Conservation (phyloP, 2,797 vertebrate genomes). For the Margarornis squamiger region DNA sequence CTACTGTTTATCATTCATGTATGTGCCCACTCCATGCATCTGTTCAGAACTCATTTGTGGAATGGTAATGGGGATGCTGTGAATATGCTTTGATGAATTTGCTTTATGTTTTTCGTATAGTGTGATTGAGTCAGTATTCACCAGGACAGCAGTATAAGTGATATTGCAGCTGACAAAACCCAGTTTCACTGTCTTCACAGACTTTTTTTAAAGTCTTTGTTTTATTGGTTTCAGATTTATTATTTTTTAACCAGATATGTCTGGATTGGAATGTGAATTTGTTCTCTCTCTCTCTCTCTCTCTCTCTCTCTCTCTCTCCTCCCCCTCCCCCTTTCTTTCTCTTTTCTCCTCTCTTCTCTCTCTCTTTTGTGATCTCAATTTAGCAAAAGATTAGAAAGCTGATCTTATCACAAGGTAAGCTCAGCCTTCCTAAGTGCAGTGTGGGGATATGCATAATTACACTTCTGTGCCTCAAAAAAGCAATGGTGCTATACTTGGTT, state of each 20-base stretch:
- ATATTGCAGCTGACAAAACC: constrained; percentile 70
- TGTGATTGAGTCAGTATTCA: constrained; percentile 70
- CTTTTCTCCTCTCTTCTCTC: constrained; percentile 62
- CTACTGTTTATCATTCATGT: constrained; percentile 58
- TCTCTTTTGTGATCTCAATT: constrained; percentile 83
- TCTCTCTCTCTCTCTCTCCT: constrained; percentile 69
- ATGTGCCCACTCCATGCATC: constrained; percentile 66
- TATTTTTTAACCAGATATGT: constrained; percentile 67
- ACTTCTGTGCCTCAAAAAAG: constrained; percentile 53
- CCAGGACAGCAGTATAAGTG: constrained; percentile 56
- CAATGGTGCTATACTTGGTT: constrained; percentile 64
- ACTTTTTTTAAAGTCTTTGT: constrained; percentile 69
- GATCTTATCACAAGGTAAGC: constrained; percentile 85
- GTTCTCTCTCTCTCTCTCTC: constrained; percentile 73
- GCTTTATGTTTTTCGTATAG: constrained; percentile 69
- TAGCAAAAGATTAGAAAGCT: constrained; percentile 87
- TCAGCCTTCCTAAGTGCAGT: constrained; percentile 81
- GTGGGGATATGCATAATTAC: constrained; percentile 66
- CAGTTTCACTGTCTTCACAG: constrained; percentile 69
- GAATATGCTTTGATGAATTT: constrained; percentile 74
- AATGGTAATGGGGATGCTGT: constrained; percentile 55
- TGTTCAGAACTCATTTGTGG: constrained; percentile 70
- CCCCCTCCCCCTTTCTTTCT: constrained; percentile 51
- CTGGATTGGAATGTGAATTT: constrained; percentile 87
- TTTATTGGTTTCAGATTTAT: constrained; percentile 71